Base-by-base conservation (phyloP, 2,113 vertebrate species). In the Actenoides hombroni region DNA sequence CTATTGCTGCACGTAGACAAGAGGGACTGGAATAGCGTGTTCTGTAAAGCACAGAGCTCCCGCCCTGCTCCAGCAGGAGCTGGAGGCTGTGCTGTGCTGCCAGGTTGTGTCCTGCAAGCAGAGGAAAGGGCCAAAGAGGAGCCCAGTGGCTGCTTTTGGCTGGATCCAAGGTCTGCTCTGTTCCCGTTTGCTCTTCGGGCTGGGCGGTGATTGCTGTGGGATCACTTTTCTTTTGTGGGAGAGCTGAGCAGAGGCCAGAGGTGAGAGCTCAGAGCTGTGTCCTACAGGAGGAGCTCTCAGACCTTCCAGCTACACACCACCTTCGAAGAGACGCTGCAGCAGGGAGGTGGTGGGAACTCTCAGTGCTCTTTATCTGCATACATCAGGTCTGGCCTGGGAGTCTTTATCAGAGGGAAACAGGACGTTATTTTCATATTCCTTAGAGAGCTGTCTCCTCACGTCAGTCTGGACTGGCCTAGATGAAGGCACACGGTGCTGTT, bases 251-350 rank as follows among this genome's bases (percentile, higher is more conserved):
- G 65, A 70, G 39, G 40, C 35, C 53, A n/a, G 42, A 42, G 75
- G 3, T 73, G 54, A n/a, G 85, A 90, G 64, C 51, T 54, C 57
- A 35, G 75, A 51, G 85, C 83, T 12, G 5, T 54, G 79, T 90
- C 94, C 95, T 91, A 91, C 94, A 96, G 96, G 83, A 92, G 93
- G 95, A 95, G 95, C 94, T 95, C 94, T 94, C 81, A 91, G 86
- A 84, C 94, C 25, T 96, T 67, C 51, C 13, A 44, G 37, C 60
- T 37, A 14, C 65, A 68, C 71, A 48, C 14, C 33, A 11, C 68
- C 64, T 31, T 49, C 3, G 2, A 39, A 25, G 28, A 16, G 68
- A 39, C 5, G 3, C 7, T 35, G 2, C 24, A 63, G 21, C 28
- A 24, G 71, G 46, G 60, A 40, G 33, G 33, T 40, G 64, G 5